Conservation (phyloP, 1,140 invertebrate genomes). For the Trichonephila clavata region DNA sequence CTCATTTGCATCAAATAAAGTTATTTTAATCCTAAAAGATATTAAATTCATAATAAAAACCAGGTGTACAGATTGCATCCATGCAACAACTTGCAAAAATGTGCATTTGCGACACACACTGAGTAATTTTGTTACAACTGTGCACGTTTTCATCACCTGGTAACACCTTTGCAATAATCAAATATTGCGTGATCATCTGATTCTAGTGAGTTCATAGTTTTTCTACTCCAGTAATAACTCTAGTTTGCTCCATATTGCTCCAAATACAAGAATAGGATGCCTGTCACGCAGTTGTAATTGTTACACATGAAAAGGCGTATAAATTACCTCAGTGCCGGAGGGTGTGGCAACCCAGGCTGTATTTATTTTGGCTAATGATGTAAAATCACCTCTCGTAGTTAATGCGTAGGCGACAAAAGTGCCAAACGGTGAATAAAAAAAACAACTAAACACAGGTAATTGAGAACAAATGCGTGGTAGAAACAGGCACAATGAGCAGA, state of each 20-base stretch:
- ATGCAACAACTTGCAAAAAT: too few relatives aligned
- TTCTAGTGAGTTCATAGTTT: too few relatives aligned
- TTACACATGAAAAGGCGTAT: background rate
- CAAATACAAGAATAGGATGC: background rate
- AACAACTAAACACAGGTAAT: background rate
- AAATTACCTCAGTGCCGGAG: background rate
- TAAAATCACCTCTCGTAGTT: background rate
- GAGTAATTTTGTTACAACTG: background rate
- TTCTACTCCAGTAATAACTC: background rate
- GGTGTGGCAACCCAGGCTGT: slow-evolving; percentile 7
- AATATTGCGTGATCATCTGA: background rate
- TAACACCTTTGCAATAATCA: slow-evolving; percentile 1
- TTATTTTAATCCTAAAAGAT: too few relatives aligned
- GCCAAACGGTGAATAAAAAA: background rate
- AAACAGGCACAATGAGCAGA: background rate
- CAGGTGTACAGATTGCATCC: too few relatives aligned
- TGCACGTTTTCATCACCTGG: background rate
- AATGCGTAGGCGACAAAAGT: background rate
- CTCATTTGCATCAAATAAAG: too few relatives aligned
- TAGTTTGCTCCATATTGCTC: background rate
- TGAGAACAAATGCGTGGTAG: background rate
- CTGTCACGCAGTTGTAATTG: slow-evolving; percentile 18
- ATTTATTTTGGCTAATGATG: slow-evolving; percentile 40
- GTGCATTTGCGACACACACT: too few relatives aligned
- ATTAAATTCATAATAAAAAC: too few relatives aligned